phyloP scores from a whole-genome alignment of 2,797 vertebrate species.

The Characodon lateralis region DNA sequence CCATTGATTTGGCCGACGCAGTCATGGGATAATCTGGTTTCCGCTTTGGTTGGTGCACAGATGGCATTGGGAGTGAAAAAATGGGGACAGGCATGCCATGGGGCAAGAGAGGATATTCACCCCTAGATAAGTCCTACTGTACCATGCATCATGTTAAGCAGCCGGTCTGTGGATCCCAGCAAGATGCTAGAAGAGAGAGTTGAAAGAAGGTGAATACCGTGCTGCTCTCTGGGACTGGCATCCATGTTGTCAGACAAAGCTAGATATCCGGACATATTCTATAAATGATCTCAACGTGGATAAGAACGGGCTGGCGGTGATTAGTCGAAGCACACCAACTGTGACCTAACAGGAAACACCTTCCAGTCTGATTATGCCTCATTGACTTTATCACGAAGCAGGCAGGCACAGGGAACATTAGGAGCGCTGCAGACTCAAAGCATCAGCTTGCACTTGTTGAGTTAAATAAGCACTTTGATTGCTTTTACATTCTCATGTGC shows the following conservation, averaged over 20 bases:
- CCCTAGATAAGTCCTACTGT: conserved; percentile 70
- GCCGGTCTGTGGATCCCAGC: conserved; percentile 34
- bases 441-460: conserved; percentile 2
- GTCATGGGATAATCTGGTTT: conserved; percentile 79
- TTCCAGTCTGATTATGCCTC: conserved; percentile 15
- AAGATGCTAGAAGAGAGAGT: conserved; percentile 1
- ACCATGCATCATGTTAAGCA: conserved; percentile 44
- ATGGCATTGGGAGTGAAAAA: conserved; percentile 69
- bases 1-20: conserved; percentile 64
- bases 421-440: conserved; percentile 6
- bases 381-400: neutral
- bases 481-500: conserved; percentile 17
- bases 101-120: conserved; percentile 63
- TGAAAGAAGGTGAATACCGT: conserved; percentile 13
- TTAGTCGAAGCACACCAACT: neutral
- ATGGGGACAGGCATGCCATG: conserved; percentile 64
- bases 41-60: conserved; percentile 72
- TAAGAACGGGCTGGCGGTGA: neutral
- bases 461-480: conserved; percentile 16
- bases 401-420: conserved; percentile 6
- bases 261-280: neutral
- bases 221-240: neutral
- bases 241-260: neutral
- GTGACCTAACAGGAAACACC: conserved; percentile 14
- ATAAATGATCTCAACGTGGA: neutral